A percentile compares a stretch with the other conserved stretches of the same genome.
Evolutionary conservation across 2,888 invertebrate genomes (phyloP).

Genomic region (Alloplasta piceator): DNA sequence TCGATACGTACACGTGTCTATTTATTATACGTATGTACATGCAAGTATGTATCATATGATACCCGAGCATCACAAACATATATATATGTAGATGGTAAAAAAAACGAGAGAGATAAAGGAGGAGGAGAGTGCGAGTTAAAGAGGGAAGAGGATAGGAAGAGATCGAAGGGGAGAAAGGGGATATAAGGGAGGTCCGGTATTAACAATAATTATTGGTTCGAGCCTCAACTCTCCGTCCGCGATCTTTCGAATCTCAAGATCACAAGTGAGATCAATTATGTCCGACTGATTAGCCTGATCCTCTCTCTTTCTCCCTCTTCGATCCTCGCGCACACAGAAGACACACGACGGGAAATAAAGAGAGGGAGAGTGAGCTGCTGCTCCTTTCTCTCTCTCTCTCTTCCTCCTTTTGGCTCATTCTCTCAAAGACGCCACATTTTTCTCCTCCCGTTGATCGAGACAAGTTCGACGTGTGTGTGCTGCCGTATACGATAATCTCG

Average conservation of each 20-base stretch:
- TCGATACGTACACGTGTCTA: constrained; percentile 36
- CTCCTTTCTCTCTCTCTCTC: constrained; percentile 58
- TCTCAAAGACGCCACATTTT: constrained; percentile 53
- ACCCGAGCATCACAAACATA: constrained; percentile 13
- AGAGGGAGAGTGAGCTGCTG: constrained; percentile 41
- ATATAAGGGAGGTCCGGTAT: constrained; percentile 76
- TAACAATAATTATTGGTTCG: constrained; percentile 83
- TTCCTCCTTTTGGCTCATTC: constrained; percentile 43
- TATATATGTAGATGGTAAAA: background rate
- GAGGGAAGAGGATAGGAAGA: constrained; percentile 50
- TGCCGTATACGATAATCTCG: background rate
- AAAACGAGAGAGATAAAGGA: constrained; percentile 56
- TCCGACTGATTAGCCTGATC: constrained; percentile 81
- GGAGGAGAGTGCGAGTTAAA: constrained; percentile 48
- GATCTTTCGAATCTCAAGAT: constrained; percentile 83
- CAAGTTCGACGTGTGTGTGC: constrained; percentile 29
- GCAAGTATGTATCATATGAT: constrained; percentile 27
- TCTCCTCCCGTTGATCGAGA: constrained; percentile 56
- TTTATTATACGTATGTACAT: constrained; percentile 27
- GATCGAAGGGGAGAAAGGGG: constrained; percentile 42
- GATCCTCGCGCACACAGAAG: constrained; percentile 71
- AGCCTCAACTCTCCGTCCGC: constrained; percentile 80
- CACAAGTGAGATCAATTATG: constrained; percentile 83
- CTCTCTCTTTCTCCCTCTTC: constrained; percentile 62
- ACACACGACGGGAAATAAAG: constrained; percentile 59